Conservation (phyloP, 2,113 vertebrate species). For the Oostethus manadensis region DNA sequence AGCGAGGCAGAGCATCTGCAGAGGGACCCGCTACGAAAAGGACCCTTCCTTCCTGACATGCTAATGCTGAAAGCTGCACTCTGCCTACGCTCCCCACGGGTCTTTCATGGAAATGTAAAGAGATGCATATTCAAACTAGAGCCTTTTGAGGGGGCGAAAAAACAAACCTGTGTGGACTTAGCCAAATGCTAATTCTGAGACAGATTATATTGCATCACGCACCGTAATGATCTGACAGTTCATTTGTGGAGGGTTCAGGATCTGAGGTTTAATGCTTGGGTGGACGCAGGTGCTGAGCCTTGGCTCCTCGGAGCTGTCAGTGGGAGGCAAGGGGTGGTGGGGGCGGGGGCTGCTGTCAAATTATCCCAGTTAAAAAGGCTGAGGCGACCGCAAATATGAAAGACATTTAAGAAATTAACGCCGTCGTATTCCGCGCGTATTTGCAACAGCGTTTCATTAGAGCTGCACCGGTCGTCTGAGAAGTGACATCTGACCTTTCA, state of each 20-base stretch:
- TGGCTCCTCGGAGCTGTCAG: constrained; percentile 77
- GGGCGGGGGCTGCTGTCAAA: constrained; percentile 77
- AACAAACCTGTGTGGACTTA: constrained; percentile 79
- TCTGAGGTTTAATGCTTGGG: constrained; percentile 86
- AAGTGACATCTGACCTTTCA: constrained; percentile 84
- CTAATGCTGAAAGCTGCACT: constrained; percentile 99
- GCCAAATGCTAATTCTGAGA: constrained; percentile 97
- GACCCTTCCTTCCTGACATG: constrained; percentile 96
- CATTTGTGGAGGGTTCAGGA: constrained; percentile 94
- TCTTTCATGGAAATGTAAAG: constrained; percentile 82
- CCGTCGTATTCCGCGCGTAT: constrained; percentile 80
- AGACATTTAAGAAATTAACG: constrained; percentile 83
- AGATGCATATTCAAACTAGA: constrained; percentile 99
- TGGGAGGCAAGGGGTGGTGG: constrained; percentile 59
- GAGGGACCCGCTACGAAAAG: constrained; percentile 87
- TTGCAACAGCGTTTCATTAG: constrained; percentile 77
- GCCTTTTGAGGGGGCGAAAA: constrained; percentile 76
- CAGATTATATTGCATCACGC: constrained; percentile 99
- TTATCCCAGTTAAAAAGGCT: constrained; percentile 78
- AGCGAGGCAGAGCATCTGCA: constrained; percentile 98
- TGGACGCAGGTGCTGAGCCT: constrained; percentile 85
- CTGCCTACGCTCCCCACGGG: constrained; percentile 92
- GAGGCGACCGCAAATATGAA: constrained; percentile 73
- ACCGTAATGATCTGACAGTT: constrained; percentile 99
- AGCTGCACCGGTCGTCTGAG: constrained; percentile 73